Conservation (phyloP, 1,140 invertebrate genomes). For the Diachasmimorpha longicaudata region DNA sequence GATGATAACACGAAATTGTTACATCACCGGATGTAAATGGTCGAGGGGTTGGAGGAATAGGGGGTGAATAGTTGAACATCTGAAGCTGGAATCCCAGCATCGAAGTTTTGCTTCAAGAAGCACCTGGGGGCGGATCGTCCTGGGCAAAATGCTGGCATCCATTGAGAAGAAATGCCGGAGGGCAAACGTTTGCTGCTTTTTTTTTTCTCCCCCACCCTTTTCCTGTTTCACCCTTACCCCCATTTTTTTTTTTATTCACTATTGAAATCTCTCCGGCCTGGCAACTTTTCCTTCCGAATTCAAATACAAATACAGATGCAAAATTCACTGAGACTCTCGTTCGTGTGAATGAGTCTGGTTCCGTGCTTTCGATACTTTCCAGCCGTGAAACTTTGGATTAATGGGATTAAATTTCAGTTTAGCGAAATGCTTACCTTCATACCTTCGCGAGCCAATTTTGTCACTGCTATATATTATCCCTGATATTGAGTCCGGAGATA, state of each 20-base stretch:
- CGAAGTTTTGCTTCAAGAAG: constrained; percentile 3
- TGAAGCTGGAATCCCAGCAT: neutral
- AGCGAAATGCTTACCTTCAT: too few relatives aligned
- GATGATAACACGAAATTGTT: neutral
- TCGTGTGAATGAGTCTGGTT: neutral
- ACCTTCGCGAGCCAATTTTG: neutral
- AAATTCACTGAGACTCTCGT: neutral
- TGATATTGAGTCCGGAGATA: neutral
- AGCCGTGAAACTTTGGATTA: neutral
- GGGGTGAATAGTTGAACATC: neutral
- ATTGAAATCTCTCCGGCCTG: neutral
- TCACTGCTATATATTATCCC: neutral
- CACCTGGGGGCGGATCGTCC: neutral
- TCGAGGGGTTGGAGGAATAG: neutral
- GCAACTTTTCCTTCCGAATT: neutral
- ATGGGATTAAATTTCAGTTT: neutral
- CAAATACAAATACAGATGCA: neutral
- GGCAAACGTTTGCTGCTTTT: neutral
- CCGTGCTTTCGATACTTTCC: neutral
- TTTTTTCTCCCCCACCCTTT: neutral
- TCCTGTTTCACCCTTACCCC: neutral
- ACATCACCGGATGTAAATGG: neutral
- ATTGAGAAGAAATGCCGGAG: neutral
- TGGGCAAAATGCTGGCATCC: neutral
- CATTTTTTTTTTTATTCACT: neutral